Evolutionary conservation across 2,797 vertebrate species (phyloP), one percentile per base, ranked within the genome.

Genomic region (Ciconia nigra): DNA sequence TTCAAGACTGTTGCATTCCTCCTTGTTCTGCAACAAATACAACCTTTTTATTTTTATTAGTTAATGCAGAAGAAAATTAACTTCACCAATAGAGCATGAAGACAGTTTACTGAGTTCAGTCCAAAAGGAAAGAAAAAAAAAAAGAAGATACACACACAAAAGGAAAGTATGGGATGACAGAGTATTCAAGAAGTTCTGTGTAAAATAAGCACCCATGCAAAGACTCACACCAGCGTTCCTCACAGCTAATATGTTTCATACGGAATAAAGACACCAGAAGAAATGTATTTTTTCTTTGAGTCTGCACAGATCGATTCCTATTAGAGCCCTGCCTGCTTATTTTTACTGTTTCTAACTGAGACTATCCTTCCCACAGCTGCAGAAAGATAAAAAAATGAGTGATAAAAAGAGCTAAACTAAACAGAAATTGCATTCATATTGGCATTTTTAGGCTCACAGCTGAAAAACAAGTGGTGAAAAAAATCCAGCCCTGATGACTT

Each of bases 271-370:
- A 35, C 15, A 54, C 20, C 5, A 63, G 41, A 67, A 69, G 37
- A 77, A 62, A 47, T 21, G 1, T 37, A 26, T 4, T 73, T 67
- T 85, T 83, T 33, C 6, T 39, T 71, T 62, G 8, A 78, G 17
- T 70, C 80, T 77, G 46, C 17, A 63, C 25, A 70, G 10, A 70
- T 62, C 2, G 3, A 63, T 55, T 87, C 44, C 20, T 59, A 4
- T 35, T 83, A 59, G 7, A 83, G 28, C 52, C 22, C 9, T 4
- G 4, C 3, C 20, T 70, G 6, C 47, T 81, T 77, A 54, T 62
- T 93, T 92, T 80, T 41, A 37, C 39, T 58, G 8, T 58, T 93
- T 93, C n/a, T 94, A 87, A 58, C 55, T 55, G 13, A 70, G 35
- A 58, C 54, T 77, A 51, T 58, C 24, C 20, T 92, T 81, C 29